phyloP scores from a whole-genome alignment of 2,113 vertebrate genomes.

The Eurystomus gularis region DNA sequence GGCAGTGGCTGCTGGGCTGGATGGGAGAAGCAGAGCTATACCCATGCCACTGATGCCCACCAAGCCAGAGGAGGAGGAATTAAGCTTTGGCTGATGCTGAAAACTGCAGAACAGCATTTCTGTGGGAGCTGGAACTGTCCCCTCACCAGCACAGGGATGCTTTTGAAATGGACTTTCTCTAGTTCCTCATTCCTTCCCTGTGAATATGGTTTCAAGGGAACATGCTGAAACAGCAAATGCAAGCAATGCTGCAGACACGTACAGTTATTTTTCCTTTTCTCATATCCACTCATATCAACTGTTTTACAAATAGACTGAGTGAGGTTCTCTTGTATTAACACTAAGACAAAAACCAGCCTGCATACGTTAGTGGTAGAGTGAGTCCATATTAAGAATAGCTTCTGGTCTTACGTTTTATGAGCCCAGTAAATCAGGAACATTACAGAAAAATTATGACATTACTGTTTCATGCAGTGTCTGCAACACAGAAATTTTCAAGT shows the following conservation, averaged over 20 bases:
- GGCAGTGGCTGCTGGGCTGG: not conserved
- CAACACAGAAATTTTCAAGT: not conserved
- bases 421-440: conserved; percentile 1
- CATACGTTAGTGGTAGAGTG: not conserved
- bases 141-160: not conserved
- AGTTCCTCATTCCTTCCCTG: not conserved
- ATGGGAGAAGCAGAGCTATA: not conserved
- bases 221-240: accelerated
- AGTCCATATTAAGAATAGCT: conserved; percentile 28
- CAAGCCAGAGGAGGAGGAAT: not conserved
- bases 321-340: not conserved
- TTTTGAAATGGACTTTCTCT: not conserved
- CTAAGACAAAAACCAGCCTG: not conserved
- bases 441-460: not conserved
- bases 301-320: not conserved
- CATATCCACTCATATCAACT: too few species aligned
- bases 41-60: accelerated
- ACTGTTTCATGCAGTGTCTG: not conserved
- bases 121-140: not conserved
- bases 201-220: not conserved
- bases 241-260: not conserved
- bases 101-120: not conserved
- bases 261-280: not conserved
- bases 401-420: conserved; percentile 34
- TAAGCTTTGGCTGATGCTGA: not conserved